Percentiles rank a stretch among this genome's conserved stretches.
These are phyloP conservation scores for Aromia moschata DNA, from an alignment of 2,888 invertebrate genomes.

Conservation along the genomic window DNA sequence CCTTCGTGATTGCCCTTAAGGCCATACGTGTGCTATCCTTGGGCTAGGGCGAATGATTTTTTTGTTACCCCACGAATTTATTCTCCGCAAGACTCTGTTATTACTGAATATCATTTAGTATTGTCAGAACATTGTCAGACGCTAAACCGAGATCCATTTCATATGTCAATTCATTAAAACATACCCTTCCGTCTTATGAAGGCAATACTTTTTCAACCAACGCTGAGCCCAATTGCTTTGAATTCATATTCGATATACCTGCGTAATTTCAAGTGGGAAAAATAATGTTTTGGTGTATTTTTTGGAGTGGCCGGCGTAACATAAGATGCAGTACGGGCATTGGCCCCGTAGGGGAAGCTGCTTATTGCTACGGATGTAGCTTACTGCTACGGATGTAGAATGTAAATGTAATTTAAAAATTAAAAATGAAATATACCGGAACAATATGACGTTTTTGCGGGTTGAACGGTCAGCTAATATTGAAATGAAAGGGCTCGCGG, in stretches of 20 bases:
- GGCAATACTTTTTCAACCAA: too few species aligned
- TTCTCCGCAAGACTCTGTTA: too few species aligned
- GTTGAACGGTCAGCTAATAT: conserved; percentile 48
- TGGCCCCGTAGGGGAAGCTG: background rate
- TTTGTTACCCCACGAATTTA: background rate
- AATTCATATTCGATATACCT: too few species aligned
- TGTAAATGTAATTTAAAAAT: conserved; percentile 25
- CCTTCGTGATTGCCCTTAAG: conserved; percentile 31
- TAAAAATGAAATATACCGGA: conserved; percentile 22
- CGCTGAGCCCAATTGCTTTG: too few species aligned
- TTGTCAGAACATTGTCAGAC: too few species aligned
- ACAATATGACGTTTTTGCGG: conserved; percentile 29
- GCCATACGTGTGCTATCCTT: conserved; percentile 18
- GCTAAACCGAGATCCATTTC: too few species aligned
- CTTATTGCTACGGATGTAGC: background rate
- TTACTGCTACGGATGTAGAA: background rate
- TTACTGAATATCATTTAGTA: too few species aligned
- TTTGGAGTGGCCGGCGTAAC: background rate
- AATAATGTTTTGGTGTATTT: too few species aligned
- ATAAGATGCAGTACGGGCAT: background rate
- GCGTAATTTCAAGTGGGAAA: too few species aligned
- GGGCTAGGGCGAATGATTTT: background rate
- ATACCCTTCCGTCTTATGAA: too few species aligned
- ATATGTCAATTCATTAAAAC: too few species aligned
- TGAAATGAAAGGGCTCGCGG: conserved; percentile 48